phyloP scores from a whole-genome alignment of 1,140 invertebrate genomes.

The Euwallacea similis region DNA sequence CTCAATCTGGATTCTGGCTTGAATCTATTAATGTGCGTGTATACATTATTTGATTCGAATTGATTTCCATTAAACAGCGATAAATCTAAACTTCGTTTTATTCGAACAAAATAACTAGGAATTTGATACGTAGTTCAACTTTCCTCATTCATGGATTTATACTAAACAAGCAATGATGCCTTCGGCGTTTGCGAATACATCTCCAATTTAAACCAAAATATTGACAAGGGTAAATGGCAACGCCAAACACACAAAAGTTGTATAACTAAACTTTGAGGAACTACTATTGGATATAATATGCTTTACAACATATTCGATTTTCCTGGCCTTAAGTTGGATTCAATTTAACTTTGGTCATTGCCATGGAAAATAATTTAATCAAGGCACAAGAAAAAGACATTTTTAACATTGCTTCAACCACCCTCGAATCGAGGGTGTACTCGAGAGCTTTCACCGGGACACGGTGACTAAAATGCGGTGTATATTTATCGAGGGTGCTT shows the following conservation, averaged over 20 bases:
- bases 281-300: not conserved
- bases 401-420: constrained; percentile 1
- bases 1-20: too few species aligned
- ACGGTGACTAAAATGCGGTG: constrained; percentile 22
- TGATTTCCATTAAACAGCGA: too few species aligned
- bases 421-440: not conserved
- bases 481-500: constrained; percentile 26
- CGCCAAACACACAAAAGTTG: constrained; percentile 5
- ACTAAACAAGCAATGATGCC: not conserved
- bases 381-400: not conserved
- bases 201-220: not conserved
- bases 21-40: too few species aligned
- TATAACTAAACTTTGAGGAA: not conserved
- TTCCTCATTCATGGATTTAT: too few species aligned
- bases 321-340: not conserved
- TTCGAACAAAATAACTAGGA: too few species aligned
- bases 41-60: too few species aligned
- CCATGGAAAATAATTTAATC: not conserved
- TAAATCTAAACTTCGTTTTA: too few species aligned
- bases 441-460: constrained; percentile 1
- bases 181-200: not conserved
- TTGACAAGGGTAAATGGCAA: constrained; percentile 13
- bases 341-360: constrained; percentile 4
- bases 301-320: constrained; percentile 3
- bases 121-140: too few species aligned